phyloP scores from a whole-genome alignment of 2,797 vertebrate genomes.

The Buphagus erythrorhynchus region DNA sequence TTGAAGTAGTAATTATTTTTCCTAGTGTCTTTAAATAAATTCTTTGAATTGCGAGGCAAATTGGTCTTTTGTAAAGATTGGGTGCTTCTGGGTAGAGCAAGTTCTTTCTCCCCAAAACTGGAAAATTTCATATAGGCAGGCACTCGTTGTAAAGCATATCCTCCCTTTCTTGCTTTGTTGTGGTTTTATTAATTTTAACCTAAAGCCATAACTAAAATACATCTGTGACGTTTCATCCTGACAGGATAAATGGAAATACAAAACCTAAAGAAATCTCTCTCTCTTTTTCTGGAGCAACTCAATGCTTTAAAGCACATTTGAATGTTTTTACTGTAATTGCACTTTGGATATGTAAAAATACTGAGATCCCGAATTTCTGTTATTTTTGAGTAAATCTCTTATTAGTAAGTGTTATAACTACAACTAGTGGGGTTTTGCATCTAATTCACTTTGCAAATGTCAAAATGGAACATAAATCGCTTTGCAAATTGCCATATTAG shows the following conservation, averaged over 20 bases:
- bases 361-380: constrained; percentile 7
- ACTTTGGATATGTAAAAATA: not conserved
- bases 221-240: constrained; percentile 52
- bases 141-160: not conserved
- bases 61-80: constrained; percentile 39
- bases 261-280: not conserved
- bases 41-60: constrained; percentile 47
- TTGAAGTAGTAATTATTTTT: constrained; percentile 62
- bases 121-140: constrained; percentile 36
- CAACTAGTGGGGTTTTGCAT: constrained; percentile 51
- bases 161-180: constrained; percentile 53
- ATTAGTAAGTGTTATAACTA: constrained; percentile 56
- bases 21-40: constrained; percentile 52
- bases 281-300: not conserved
- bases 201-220: constrained; percentile 51
- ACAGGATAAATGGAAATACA: constrained; percentile 47
- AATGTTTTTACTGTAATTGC: constrained; percentile 54
- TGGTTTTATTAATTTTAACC: constrained; percentile 59
- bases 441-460: constrained; percentile 63
- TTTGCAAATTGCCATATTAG: constrained; percentile 63
- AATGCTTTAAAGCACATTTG: constrained; percentile 20
- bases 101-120: constrained; percentile 14
- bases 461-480: constrained; percentile 57
- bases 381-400: constrained; percentile 61
- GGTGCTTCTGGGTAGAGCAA: constrained; percentile 19